Evolutionary conservation across 2,888 invertebrate species (phyloP).

Genomic region (Oligia strigilis): DNA sequence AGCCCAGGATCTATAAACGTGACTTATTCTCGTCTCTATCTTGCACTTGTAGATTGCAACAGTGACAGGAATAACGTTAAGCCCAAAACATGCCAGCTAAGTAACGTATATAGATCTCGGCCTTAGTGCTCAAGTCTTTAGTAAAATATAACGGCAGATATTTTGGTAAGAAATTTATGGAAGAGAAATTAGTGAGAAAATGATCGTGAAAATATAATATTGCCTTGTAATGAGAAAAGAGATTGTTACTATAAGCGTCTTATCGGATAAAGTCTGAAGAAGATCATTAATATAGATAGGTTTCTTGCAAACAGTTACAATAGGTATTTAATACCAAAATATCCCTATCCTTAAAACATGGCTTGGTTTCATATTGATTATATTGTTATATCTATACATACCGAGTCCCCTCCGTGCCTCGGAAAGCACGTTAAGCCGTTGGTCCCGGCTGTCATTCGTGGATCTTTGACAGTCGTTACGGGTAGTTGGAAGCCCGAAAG

Average conservation of each 20-base stretch:
- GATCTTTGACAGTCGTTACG: too few relatives aligned
- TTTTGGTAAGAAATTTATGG: not conserved
- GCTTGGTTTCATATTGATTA: not conserved
- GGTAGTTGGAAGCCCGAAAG: too few relatives aligned
- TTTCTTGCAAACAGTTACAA: not conserved
- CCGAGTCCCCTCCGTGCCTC: too few relatives aligned
- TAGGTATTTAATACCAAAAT: not conserved
- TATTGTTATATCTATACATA: not conserved
- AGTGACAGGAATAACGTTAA: too few relatives aligned
- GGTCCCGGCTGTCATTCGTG: too few relatives aligned
- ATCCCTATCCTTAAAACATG: not conserved
- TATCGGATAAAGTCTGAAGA: slow-evolving; percentile 13
- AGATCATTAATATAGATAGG: not conserved
- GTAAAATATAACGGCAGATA: not conserved
- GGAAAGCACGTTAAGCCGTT: too few relatives aligned
- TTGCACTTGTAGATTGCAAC: too few relatives aligned
- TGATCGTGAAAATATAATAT: not conserved
- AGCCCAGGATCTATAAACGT: not conserved
- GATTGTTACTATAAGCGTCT: slow-evolving; percentile 2
- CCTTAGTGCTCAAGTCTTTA: not conserved
- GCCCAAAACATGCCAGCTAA: too few relatives aligned
- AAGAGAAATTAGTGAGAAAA: slow-evolving; percentile 2
- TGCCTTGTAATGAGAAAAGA: not conserved
- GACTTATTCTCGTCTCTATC: too few relatives aligned
- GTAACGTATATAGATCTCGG: too few relatives aligned